Evolutionary conservation across 2,113 vertebrate genomes (phyloP).

Genomic region (Naja naja): DNA sequence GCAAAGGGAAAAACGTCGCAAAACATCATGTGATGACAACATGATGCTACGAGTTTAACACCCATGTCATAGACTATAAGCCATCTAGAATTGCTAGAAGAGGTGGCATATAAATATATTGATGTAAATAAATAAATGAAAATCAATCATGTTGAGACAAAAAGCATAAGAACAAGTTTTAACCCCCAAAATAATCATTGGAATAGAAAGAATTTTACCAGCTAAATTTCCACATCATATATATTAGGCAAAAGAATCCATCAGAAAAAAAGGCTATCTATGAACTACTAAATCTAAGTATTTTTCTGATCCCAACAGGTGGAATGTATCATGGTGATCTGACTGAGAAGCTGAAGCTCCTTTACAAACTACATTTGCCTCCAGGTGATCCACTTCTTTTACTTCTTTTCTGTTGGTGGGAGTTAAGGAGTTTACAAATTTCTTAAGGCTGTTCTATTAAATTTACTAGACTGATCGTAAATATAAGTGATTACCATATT

Average conservation of each 20-base stretch:
- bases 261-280: neutral
- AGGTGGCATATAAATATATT: neutral
- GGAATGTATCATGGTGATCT: constrained; percentile 97
- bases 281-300: constrained; percentile 1
- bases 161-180: neutral
- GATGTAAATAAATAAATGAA: neutral
- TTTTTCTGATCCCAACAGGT: constrained; percentile 67
- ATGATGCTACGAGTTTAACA: too few species aligned
- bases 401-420: accelerated
- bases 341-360: constrained; percentile 91
- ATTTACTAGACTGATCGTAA: neutral
- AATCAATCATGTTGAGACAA: neutral
- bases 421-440: neutral
- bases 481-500: neutral
- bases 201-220: neutral
- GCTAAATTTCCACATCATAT: neutral
- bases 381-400: constrained; percentile 76
- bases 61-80: neutral
- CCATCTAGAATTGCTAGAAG: neutral
- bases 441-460: neutral
- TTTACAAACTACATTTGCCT: constrained; percentile 94
- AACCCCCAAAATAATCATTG: neutral
- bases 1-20: too few species aligned
- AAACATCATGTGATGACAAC: too few species aligned
- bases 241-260: neutral